phyloP scores from a whole-genome alignment of 1,140 invertebrate species.

The Pseudomyrmex dendroicus region DNA sequence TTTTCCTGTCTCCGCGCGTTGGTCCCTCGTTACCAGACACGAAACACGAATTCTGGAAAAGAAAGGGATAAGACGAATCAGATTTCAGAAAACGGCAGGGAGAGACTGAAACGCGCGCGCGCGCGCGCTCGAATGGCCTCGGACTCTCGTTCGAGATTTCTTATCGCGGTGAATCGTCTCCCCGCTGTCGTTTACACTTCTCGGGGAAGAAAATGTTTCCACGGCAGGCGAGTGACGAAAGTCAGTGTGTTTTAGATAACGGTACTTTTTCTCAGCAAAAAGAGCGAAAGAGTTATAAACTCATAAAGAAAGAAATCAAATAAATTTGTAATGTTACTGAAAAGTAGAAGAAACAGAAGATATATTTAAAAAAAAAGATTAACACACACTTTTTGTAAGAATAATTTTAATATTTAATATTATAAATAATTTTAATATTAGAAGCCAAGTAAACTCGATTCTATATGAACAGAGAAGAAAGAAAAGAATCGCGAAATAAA shows the following conservation, averaged over 20 bases:
- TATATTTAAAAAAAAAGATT: not conserved
- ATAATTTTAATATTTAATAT: not conserved
- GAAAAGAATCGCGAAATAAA: too few relatives aligned
- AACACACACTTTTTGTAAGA: not conserved
- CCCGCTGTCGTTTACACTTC: constrained; percentile 46
- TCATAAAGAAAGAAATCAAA: too few relatives aligned
- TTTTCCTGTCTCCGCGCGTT: constrained; percentile 76
- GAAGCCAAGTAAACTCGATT: not conserved
- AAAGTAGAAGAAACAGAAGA: not conserved
- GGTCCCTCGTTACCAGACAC: constrained; percentile 74
- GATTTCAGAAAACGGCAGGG: constrained; percentile 25
- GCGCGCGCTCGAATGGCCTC: constrained; percentile 29
- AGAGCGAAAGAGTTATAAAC: too few relatives aligned
- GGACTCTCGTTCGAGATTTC: constrained; percentile 50
- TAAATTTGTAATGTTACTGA: too few relatives aligned
- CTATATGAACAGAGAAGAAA: not conserved
- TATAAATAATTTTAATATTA: not conserved
- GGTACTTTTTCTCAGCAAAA: not conserved
- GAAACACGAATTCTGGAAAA: constrained; percentile 56
- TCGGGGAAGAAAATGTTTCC: constrained; percentile 28
- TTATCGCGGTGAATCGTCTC: constrained; percentile 51
- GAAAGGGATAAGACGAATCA: constrained; percentile 57
- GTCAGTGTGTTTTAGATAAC: not conserved
- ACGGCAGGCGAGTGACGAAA: not conserved
- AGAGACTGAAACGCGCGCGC: constrained; percentile 26